A percentile compares a stretch with the other conserved stretches of the same genome.
Conservation (phyloP, 2,888 invertebrate genomes). For the Scaptodrosophila latifasciaeformis region DNA sequence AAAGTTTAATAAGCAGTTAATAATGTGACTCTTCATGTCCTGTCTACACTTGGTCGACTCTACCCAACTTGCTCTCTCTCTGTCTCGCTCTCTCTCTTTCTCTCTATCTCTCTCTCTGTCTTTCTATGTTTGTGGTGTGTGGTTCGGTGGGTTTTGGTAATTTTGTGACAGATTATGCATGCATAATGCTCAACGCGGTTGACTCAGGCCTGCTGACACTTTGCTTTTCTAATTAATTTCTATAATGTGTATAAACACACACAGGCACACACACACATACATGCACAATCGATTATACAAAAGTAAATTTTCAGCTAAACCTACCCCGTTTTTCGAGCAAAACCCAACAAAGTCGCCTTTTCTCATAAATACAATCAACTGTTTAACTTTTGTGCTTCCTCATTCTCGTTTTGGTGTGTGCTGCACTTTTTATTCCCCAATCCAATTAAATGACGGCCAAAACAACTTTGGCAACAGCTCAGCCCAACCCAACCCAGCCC, state of each 20-base stretch:
- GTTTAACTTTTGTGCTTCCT: too few relatives aligned
- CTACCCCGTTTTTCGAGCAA: too few relatives aligned
- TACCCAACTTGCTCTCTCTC: too few relatives aligned
- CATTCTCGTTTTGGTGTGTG: not conserved
- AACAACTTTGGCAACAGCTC: too few relatives aligned
- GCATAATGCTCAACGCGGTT: not conserved
- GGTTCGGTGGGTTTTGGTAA: not conserved
- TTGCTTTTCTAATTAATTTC: conserved; percentile 7
- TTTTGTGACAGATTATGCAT: conserved; percentile 6
- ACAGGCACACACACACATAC: not conserved
- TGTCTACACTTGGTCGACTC: not conserved
- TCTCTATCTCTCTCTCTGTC: too few relatives aligned
- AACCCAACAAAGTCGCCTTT: not conserved
- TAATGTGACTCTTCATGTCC: too few relatives aligned
- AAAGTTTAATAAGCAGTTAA: conserved; percentile 10
- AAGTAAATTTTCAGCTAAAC: not conserved
- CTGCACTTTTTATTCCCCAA: conserved; percentile 8
- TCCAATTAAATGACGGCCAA: conserved; percentile 2
- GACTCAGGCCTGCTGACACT: not conserved
- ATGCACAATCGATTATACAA: not conserved
- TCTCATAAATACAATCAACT: not conserved
- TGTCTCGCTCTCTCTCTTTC: too few relatives aligned
- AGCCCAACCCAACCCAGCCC: too few relatives aligned
- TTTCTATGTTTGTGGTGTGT: not conserved
- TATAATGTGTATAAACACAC: conserved; percentile 3